Evolutionary conservation across 2,888 invertebrate species (phyloP), one percentile per base, ranked within the genome.

Genomic region (Halictus quadricinctus): DNA sequence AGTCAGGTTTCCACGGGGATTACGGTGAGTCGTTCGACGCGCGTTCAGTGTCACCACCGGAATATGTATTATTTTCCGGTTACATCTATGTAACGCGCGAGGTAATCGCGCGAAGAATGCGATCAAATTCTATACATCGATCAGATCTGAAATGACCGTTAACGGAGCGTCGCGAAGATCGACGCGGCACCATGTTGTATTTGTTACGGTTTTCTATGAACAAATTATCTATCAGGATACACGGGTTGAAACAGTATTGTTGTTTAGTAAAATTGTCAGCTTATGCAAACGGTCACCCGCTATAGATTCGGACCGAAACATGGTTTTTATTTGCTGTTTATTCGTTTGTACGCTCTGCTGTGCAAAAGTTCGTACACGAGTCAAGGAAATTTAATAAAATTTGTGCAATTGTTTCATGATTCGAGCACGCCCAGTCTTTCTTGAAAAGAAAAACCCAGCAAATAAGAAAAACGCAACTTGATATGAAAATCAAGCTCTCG

Each of bases 1-100:
- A 43, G 36, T 25, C 48, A 18, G 12, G 46, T 75, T 50, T 85
- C 50, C 54, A 78, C 43, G 41, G 25, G 29, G 25, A 7, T 48
- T 58, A 12, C 50, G 81, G 85, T 86, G 85, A 86, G 85, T 85
- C n/a, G 21, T 0, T 5, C 6, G 29, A 29, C 15, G 50, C 50
- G 50, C 15, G 64, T 25, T 12, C 60, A 25, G 25, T 29, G 64
- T 64, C 0, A 29, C 29, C 2, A 13, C 12, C 13, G 25, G 29
- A 66, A 66, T 36, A 36, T 36, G 4, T 36, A 66, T 66, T 36
- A 66, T 29, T 66, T 66, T 66, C 18, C 21, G 50, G 21, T 54
- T 54, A 29, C 66, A 29, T 8, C 36, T 7, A 12, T 36, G 36
- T 2, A 12, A 8, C 66, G 15, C 66, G 15, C 18, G 2, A 36